phyloP scores from a whole-genome alignment of 2,113 vertebrate genomes.

The Podilymbus podiceps region DNA sequence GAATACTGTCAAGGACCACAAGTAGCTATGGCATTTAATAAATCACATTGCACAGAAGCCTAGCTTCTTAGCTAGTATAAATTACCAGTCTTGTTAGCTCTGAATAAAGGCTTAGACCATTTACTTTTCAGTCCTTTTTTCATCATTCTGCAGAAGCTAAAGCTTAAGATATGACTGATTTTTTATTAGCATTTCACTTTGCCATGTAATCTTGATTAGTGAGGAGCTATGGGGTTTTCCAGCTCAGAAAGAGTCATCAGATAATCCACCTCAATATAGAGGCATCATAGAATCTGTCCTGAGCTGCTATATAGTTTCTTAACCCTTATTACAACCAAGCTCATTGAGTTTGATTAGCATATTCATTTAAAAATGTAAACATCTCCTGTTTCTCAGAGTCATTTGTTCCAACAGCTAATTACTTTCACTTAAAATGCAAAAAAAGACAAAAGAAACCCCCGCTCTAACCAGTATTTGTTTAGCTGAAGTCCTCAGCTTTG shows the following conservation, averaged over 20 bases:
- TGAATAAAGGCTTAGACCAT: neutral
- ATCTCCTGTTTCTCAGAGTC: neutral
- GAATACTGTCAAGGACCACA: neutral
- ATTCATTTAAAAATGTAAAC: neutral
- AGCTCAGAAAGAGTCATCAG: neutral
- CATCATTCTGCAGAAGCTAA: neutral
- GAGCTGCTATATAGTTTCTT: neutral
- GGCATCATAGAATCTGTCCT: neutral
- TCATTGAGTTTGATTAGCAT: neutral
- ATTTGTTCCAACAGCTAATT: neutral
- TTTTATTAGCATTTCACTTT: neutral
- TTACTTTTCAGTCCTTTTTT: neutral
- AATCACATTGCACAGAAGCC: neutral
- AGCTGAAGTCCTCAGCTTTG: neutral
- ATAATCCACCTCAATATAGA: neutral
- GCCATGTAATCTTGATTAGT: neutral
- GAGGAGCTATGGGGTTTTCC: neutral
- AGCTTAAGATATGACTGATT: neutral
- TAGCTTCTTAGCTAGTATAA: neutral
- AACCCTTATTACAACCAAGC: neutral
- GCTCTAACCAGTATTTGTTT: neutral
- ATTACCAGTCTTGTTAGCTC: neutral
- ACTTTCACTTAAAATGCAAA: neutral
- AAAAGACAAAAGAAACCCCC: neutral
- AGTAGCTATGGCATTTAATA: neutral